Percentiles rank a stretch among this genome's conserved stretches.
Evolutionary conservation across 2,113 vertebrate species (phyloP).

Genomic region (Saccopteryx leptura): DNA sequence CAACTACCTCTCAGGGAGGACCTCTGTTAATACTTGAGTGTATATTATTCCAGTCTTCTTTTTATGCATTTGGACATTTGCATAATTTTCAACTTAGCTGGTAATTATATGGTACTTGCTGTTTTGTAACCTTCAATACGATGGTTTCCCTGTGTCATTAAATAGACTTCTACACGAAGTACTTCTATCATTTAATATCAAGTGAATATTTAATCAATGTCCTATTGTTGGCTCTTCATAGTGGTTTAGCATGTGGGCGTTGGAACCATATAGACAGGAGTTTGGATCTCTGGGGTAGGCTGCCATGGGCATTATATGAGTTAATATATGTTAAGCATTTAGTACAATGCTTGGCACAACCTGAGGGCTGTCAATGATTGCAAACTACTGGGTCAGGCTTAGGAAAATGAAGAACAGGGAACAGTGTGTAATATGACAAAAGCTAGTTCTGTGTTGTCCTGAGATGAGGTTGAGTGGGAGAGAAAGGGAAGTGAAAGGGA

Average conservation of each 20-base stretch:
- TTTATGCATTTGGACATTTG: conserved; percentile 65
- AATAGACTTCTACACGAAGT: conserved; percentile 36
- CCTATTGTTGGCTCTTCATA: conserved; percentile 32
- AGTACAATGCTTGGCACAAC: background rate
- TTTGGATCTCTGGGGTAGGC: conserved; percentile 45
- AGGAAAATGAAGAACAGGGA: conserved; percentile 55
- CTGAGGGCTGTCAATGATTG: conserved; percentile 8
- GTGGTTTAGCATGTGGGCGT: conserved; percentile 16
- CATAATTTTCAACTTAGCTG: conserved; percentile 74
- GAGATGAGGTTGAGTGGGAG: background rate
- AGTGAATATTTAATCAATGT: conserved; percentile 57
- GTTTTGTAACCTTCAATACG: conserved; percentile 56
- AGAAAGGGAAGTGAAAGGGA: background rate
- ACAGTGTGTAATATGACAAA: conserved; percentile 33
- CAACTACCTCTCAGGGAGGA: conserved; percentile 1
- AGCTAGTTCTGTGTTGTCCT: background rate
- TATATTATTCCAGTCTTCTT: conserved; percentile 56
- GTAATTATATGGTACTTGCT: conserved; percentile 59
- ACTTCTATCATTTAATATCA: conserved; percentile 57
- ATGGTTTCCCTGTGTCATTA: conserved; percentile 54
- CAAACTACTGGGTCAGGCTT: conserved; percentile 65
- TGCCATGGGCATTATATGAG: conserved; percentile 62
- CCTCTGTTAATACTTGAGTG: conserved; percentile 64
- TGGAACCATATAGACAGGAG: background rate
- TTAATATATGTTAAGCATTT: conserved; percentile 55